These are phyloP conservation scores for Phymorhynchus buccinoides DNA, from an alignment of 1,140 invertebrate genomes.

Conservation along the genomic window DNA sequence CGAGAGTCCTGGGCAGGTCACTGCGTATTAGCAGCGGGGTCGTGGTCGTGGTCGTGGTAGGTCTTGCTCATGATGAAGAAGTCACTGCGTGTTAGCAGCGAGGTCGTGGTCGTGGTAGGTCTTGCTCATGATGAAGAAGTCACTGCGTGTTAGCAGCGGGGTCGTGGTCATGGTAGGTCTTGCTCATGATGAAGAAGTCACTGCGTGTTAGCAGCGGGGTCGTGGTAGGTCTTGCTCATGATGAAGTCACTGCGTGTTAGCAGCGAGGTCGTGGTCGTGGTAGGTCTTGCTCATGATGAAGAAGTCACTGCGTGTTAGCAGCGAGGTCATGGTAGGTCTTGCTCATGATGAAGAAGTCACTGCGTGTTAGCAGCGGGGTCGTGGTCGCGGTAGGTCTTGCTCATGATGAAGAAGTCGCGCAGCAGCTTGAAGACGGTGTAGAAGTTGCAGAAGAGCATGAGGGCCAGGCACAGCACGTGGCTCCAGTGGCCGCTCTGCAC, in stretches of 20 bases:
- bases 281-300: slow-evolving; percentile 79
- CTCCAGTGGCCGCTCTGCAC: slow-evolving; percentile 90
- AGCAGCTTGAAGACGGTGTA: slow-evolving; percentile 91
- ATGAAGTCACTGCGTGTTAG: slow-evolving; percentile 29
- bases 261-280: slow-evolving; percentile 63
- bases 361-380: slow-evolving; percentile 43
- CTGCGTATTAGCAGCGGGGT: slow-evolving; percentile 40
- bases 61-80: slow-evolving; percentile 81
- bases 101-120: too few species aligned
- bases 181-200: slow-evolving; percentile 85
- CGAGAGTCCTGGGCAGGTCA: too few species aligned
- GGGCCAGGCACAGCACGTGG: slow-evolving; percentile 87
- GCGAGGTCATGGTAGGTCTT: slow-evolving; percentile 66
- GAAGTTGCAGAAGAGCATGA: slow-evolving; percentile 91
- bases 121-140: not conserved
- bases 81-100: too few species aligned
- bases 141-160: slow-evolving; percentile 3
- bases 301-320: slow-evolving; percentile 79
- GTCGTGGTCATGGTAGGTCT: slow-evolving; percentile 69
- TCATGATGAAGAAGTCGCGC: slow-evolving; percentile 87
- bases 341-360: not conserved
- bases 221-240: too few species aligned
- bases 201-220: slow-evolving; percentile 68
- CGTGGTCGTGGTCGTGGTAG: slow-evolving; percentile 70
- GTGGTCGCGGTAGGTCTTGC: slow-evolving; percentile 69